These are phyloP conservation scores for Bursaphelenchus mucronatus DNA, from an alignment of 1,140 invertebrate species.

Conservation along the genomic window DNA sequence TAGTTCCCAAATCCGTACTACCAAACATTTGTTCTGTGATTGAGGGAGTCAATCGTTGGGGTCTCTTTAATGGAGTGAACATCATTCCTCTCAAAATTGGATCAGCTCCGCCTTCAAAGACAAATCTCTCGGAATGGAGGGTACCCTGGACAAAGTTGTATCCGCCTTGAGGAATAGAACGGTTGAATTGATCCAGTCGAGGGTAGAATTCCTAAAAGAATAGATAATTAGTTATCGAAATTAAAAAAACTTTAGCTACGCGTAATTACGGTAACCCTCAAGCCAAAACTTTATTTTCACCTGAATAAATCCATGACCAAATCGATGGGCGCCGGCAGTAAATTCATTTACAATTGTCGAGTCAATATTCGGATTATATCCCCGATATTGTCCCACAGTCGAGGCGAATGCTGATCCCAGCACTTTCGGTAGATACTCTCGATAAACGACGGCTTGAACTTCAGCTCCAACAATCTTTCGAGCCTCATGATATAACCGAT, in stretches of 20 bases:
- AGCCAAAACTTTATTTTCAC: conserved; percentile 10
- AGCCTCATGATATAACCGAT: conserved; percentile 67
- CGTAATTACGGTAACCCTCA: neutral
- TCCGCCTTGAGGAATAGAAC: conserved; percentile 49
- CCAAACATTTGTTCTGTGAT: conserved; percentile 61
- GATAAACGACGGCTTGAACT: conserved; percentile 58
- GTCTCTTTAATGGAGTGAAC: conserved; percentile 51
- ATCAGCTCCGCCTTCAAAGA: conserved; percentile 57
- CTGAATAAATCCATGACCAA: conserved; percentile 67
- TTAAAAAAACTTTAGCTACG: conserved; percentile 1
- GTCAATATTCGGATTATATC: conserved; percentile 67
- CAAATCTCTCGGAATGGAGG: conserved; percentile 52
- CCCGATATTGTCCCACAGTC: conserved; percentile 64
- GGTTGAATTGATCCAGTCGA: conserved; percentile 49
- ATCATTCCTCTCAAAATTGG: conserved; percentile 58
- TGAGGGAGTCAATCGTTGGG: conserved; percentile 53
- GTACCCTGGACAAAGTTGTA: conserved; percentile 56
- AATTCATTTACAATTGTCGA: conserved; percentile 69
- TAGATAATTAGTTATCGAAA: neutral
- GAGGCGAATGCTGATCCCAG: conserved; percentile 50
- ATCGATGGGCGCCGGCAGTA: conserved; percentile 68
- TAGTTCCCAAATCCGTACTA: conserved; percentile 62
- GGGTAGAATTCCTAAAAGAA: conserved; percentile 56
- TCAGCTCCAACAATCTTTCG: conserved; percentile 67
- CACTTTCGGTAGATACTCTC: conserved; percentile 55